Conservation (phyloP, 2,113 vertebrate species). For the Solea solea region DNA sequence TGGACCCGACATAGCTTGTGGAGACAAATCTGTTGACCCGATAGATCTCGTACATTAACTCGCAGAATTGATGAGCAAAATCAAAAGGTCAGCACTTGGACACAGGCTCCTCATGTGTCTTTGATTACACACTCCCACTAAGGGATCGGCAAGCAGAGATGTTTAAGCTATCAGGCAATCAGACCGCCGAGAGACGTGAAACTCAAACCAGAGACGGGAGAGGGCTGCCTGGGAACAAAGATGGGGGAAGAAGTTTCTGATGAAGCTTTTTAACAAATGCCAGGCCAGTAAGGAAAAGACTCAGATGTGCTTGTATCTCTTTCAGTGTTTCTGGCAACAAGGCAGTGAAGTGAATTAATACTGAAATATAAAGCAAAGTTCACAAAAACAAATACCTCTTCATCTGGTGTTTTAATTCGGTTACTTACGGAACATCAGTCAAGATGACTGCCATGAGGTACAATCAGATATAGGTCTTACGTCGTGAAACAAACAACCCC, state of each 20-base stretch:
- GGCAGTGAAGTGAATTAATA: slow-evolving; percentile 51
- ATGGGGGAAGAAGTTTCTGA: slow-evolving; percentile 53
- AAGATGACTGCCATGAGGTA: slow-evolving; percentile 40
- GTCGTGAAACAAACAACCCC: slow-evolving; percentile 43
- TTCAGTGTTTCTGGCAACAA: slow-evolving; percentile 53
- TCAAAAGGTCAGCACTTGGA: slow-evolving; percentile 79
- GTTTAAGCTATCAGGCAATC: slow-evolving; percentile 83
- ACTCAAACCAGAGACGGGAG: slow-evolving; percentile 77
- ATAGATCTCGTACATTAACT: slow-evolving; percentile 74
- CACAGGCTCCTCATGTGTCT: slow-evolving; percentile 78
- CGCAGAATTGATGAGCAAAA: slow-evolving; percentile 78
- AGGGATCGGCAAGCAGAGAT: slow-evolving; percentile 70
- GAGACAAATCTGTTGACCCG: slow-evolving; percentile 72
- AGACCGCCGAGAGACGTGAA: slow-evolving; percentile 78
- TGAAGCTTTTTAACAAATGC: slow-evolving; percentile 70
- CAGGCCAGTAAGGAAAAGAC: slow-evolving; percentile 58
- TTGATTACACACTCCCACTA: slow-evolving; percentile 80
- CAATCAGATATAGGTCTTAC: slow-evolving; percentile 43
- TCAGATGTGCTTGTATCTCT: slow-evolving; percentile 60
- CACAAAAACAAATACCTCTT: slow-evolving; percentile 48
- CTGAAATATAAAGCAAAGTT: slow-evolving; percentile 54
- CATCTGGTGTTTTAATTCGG: slow-evolving; percentile 54
- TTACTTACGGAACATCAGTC: slow-evolving; percentile 52
- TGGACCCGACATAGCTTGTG: slow-evolving; percentile 45
- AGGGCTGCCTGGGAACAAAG: slow-evolving; percentile 64